Percentiles rank a stretch among this genome's conserved stretches.
phyloP scores from a whole-genome alignment of 2,797 vertebrate genomes.

The Rhadinocentrus ornatus region DNA sequence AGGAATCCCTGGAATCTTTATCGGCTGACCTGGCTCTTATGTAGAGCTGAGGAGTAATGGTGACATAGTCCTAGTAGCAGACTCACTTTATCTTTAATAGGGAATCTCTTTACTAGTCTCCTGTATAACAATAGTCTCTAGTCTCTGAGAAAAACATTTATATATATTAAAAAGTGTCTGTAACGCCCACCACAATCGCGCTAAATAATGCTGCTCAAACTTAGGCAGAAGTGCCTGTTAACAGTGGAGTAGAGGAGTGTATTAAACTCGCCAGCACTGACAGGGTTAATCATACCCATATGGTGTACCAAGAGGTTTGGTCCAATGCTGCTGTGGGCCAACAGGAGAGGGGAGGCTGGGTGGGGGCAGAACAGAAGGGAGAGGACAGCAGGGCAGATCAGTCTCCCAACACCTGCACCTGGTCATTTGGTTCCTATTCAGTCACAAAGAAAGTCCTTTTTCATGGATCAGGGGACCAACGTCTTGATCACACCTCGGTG shows the following conservation, averaged over 20 bases:
- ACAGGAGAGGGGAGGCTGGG: conserved; percentile 71
- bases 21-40: conserved; percentile 66
- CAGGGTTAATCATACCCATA: conserved; percentile 81
- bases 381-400: conserved; percentile 69
- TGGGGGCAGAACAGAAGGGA: conserved; percentile 77
- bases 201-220: conserved; percentile 31
- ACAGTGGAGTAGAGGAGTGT: conserved; percentile 22
- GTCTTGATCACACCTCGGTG: conserved; percentile 30
- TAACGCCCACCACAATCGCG: conserved; percentile 5
- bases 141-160: conserved; percentile 29
- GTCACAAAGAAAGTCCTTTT: conserved; percentile 30
- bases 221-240: conserved; percentile 11
- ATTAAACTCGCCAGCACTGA: conserved; percentile 57
- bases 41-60: conserved; percentile 56
- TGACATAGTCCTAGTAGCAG: conserved; percentile 61
- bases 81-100: conserved; percentile 38
- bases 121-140: conserved; percentile 47
- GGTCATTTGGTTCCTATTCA: conserved; percentile 60
- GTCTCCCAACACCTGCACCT: conserved; percentile 80
- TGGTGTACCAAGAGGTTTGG: conserved; percentile 78
- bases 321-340: conserved; percentile 79
- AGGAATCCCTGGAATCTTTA: conserved; percentile 83
- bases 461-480: conserved; percentile 33
- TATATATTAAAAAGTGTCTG: conserved; percentile 1
- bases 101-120: conserved; percentile 45